Percentiles rank a stretch among this genome's conserved stretches.
phyloP scores from a whole-genome alignment of 2,888 invertebrate species.

The Euclidia mi region DNA sequence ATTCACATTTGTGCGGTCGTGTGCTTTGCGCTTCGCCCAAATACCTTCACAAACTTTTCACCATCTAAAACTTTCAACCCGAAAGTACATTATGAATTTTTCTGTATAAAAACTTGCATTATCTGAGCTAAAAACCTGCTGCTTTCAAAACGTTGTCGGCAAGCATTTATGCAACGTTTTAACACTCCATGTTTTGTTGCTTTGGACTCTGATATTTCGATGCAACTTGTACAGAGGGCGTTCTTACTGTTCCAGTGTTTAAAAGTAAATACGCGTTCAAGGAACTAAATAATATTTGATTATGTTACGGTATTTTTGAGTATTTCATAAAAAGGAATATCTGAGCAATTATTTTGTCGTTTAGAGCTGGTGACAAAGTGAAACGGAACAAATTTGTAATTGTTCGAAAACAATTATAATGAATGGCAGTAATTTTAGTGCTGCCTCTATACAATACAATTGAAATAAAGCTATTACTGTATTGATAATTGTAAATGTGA shows the following conservation, averaged over 20 bases:
- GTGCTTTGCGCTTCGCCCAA: constrained; percentile 24
- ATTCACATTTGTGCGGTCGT: constrained; percentile 41
- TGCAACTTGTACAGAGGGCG: background rate
- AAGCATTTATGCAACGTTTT: constrained; percentile 38
- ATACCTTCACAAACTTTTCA: constrained; percentile 19
- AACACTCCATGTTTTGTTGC: constrained; percentile 28
- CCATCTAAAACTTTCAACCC: constrained; percentile 17
- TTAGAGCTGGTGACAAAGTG: constrained; percentile 19
- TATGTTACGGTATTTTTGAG: background rate
- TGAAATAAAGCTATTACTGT: too few relatives aligned
- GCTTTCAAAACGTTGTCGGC: constrained; percentile 19
- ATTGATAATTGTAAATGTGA: too few relatives aligned
- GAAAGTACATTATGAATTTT: constrained; percentile 22
- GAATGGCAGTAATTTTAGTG: background rate
- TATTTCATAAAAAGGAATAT: background rate
- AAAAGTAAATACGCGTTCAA: constrained; percentile 1
- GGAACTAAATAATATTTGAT: background rate
- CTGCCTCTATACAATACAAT: too few relatives aligned
- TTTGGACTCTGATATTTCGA: constrained; percentile 22
- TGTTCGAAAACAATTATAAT: constrained; percentile 15
- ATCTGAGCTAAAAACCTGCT: constrained; percentile 15
- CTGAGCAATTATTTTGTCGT: constrained; percentile 35
- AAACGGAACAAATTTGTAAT: constrained; percentile 15
- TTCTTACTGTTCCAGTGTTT: background rate
- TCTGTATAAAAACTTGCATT: constrained; percentile 28